phyloP scores from a whole-genome alignment of 2,888 invertebrate species.

The Hetaerina titia region DNA sequence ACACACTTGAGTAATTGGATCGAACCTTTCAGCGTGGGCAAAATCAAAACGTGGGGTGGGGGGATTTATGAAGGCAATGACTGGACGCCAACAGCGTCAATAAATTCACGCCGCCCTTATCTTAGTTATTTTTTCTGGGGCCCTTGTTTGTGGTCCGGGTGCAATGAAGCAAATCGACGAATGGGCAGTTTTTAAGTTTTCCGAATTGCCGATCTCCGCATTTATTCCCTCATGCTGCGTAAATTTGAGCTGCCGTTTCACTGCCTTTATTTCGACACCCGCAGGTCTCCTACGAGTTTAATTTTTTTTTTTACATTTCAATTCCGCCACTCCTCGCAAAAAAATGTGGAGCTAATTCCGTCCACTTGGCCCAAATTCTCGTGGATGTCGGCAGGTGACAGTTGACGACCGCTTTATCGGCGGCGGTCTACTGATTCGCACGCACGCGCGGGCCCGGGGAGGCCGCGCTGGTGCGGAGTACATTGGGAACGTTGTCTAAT shows the following conservation, averaged over 20 bases:
- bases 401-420: conserved; percentile 50
- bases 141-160: not conserved
- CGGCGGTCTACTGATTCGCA: not conserved
- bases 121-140: not conserved
- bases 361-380: not conserved
- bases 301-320: not conserved
- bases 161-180: not conserved
- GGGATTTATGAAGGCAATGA: not conserved
- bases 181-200: not conserved
- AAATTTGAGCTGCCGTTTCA: not conserved
- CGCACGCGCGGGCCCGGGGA: not conserved
- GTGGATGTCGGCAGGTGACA: not conserved
- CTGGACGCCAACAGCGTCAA: not conserved
- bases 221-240: not conserved
- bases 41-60: not conserved
- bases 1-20: not conserved
- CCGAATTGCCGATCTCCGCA: not conserved
- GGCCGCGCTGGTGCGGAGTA: not conserved
- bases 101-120: not conserved
- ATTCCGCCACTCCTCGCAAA: not conserved
- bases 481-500: not conserved
- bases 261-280: not conserved
- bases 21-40: not conserved
- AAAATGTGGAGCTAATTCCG: not conserved
- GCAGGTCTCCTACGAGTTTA: not conserved